Evolutionary conservation across 2,797 vertebrate species (phyloP).

Genomic region (Eutrigla gurnardus): DNA sequence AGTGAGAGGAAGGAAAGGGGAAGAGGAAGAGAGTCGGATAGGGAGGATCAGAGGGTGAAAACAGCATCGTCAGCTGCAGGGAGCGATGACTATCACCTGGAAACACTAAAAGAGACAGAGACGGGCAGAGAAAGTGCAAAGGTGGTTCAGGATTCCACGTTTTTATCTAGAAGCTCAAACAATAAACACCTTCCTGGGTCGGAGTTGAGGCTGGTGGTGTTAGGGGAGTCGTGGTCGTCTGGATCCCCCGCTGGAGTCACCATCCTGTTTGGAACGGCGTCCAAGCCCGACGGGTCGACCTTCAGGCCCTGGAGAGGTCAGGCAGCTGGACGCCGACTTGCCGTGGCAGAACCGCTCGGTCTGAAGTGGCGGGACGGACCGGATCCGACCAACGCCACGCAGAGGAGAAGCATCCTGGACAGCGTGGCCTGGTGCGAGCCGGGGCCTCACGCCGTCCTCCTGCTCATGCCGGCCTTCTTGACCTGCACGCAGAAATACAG

Average conservation of each 20-base stretch:
- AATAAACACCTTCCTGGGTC: slow-evolving; percentile 9
- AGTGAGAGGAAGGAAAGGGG: slow-evolving; percentile 23
- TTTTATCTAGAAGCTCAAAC: slow-evolving; percentile 29
- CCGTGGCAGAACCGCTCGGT: slow-evolving; percentile 63
- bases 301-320: slow-evolving; percentile 73
- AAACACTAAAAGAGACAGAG: slow-evolving; percentile 43
- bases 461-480: slow-evolving; percentile 79
- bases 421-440: slow-evolving; percentile 61
- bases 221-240: slow-evolving; percentile 80
- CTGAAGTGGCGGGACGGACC: slow-evolving; percentile 80
- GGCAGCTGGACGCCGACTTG: slow-evolving; percentile 58
- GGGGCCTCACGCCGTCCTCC: slow-evolving; percentile 72
- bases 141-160: neutral
- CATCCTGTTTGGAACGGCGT: slow-evolving; percentile 60
- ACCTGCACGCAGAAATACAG: slow-evolving; percentile 76
- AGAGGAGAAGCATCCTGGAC: slow-evolving; percentile 52
- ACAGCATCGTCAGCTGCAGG: slow-evolving; percentile 19
- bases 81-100: slow-evolving; percentile 42
- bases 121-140: slow-evolving; percentile 6
- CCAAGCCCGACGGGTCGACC: neutral
- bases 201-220: slow-evolving; percentile 73
- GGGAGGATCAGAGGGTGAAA: slow-evolving; percentile 29
- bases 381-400: neutral
- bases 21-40: slow-evolving; percentile 18
- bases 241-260: slow-evolving; percentile 51